Evolutionary conservation across 2,113 vertebrate species (phyloP), one percentile per base, ranked within the genome.

Genomic region (Uropsilus gracilis): DNA sequence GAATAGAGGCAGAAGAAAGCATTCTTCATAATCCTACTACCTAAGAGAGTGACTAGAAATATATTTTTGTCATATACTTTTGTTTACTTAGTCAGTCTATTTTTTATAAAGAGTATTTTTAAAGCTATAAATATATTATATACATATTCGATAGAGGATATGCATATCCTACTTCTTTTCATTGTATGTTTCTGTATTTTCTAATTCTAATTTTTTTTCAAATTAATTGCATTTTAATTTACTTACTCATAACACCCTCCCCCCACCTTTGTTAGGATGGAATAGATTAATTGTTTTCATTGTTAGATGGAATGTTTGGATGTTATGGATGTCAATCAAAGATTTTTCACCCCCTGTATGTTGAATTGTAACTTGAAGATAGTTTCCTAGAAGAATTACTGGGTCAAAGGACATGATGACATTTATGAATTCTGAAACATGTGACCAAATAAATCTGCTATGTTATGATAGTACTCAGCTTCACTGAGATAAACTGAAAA

Each of bases 311-410:
- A 76, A 72, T 18, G 17, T n/a, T 94, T 86, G n/a, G 39, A 64
- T 69, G 5, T 39, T 68, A 55, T 63, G 73, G 20, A 55, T 55
- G 53, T 76, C 8, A 90, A 6, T 80, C 32, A 90, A 34, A 59
- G 28, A 37, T 86, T 50, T 63, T 68, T 44, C n/a, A n/a, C n/a
- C 3, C 55, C 53, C 46, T 88, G 1, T 14, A 48, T 55, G 30
- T 77, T 77, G 48, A 92, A 90, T 81, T 86, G 44, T 48, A 1
- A 17, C 63, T 86, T 88, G 32, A 92, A 78, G 28, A 73, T 48
- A 59, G 42, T 77, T 94, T 97, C 91, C 83, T 91, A 87, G 83
- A 96, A 93, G 55, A 93, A 64, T 71, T 73, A 64, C 50, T 86
- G 10, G 53, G 82, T 89, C 64, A 95, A 84, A 94, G 69, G 57